Conservation (phyloP, 2,888 invertebrate genomes). For the Drosophila testacea region DNA sequence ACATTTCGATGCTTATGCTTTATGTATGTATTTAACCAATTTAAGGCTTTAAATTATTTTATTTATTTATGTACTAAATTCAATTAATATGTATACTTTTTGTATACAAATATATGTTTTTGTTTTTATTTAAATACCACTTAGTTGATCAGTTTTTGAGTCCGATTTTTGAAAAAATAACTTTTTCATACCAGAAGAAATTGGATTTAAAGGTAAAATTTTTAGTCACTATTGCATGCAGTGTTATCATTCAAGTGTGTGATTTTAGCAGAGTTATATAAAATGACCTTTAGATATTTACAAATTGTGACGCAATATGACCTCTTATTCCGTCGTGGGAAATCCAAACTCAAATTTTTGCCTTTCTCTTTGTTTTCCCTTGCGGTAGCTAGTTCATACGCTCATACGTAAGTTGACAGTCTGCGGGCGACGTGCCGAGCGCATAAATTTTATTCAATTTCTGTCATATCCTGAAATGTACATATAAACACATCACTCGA, state of each 20-base stretch:
- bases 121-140: neutral
- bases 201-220: constrained; percentile 15
- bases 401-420: constrained; percentile 14
- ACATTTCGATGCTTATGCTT: too few relatives aligned
- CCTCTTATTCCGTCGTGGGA: constrained; percentile 28
- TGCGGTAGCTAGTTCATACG: constrained; percentile 48
- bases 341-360: constrained; percentile 15
- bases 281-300: constrained; percentile 66
- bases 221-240: constrained; percentile 11
- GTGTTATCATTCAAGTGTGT: constrained; percentile 44
- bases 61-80: too few relatives aligned
- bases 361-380: constrained; percentile 46
- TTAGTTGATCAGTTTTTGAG: neutral
- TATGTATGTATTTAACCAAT: too few relatives aligned
- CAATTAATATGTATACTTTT: too few relatives aligned
- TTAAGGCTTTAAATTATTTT: too few relatives aligned
- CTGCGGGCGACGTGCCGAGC: constrained; percentile 27
- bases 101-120: too few relatives aligned
- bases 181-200: neutral
- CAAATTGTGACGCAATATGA: constrained; percentile 30
- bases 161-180: neutral
- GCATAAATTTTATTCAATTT: constrained; percentile 79
- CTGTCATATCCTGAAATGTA: constrained; percentile 73
- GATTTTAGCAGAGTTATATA: constrained; percentile 23
- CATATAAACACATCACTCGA: constrained; percentile 73